Percentiles rank a stretch among this genome's conserved stretches.
Conservation (phyloP, 1,140 invertebrate species). For the Leguminivora glycinivorella region DNA sequence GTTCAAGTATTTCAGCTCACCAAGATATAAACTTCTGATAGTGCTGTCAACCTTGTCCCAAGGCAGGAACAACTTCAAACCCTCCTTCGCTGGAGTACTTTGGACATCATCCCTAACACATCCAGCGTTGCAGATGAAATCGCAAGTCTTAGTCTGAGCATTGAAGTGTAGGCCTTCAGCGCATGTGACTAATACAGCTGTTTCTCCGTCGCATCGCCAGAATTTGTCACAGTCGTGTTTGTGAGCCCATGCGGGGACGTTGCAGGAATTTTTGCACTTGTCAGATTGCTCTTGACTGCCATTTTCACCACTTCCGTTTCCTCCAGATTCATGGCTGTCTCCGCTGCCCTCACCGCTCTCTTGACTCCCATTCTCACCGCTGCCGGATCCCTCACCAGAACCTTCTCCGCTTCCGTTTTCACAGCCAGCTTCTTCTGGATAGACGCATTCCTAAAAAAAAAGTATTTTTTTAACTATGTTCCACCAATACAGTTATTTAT, state of each 20-base stretch:
- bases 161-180: slow-evolving; percentile 81
- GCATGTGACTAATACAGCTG: slow-evolving; percentile 72
- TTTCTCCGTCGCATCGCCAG: slow-evolving; percentile 77
- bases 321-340: background rate
- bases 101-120: slow-evolving; percentile 44
- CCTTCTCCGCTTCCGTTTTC: slow-evolving; percentile 18
- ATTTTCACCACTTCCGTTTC: background rate
- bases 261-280: slow-evolving; percentile 41
- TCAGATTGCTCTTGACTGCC: slow-evolving; percentile 29
- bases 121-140: slow-evolving; percentile 52
- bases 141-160: slow-evolving; percentile 47
- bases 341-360: background rate
- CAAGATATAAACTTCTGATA: slow-evolving; percentile 10
- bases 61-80: slow-evolving; percentile 53
- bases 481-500: too few species aligned
- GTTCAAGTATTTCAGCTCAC: background rate
- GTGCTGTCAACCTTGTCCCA: slow-evolving; percentile 43
- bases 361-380: background rate
- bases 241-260: slow-evolving; percentile 66
- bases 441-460: slow-evolving; percentile 27
- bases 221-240: slow-evolving; percentile 79
- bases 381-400: background rate
- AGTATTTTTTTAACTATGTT: too few species aligned
- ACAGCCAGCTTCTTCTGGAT: slow-evolving; percentile 28
- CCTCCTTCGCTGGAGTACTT: slow-evolving; percentile 35